Base-by-base conservation (phyloP, 2,888 invertebrate genomes). In the Agrenia bidenticulata region DNA sequence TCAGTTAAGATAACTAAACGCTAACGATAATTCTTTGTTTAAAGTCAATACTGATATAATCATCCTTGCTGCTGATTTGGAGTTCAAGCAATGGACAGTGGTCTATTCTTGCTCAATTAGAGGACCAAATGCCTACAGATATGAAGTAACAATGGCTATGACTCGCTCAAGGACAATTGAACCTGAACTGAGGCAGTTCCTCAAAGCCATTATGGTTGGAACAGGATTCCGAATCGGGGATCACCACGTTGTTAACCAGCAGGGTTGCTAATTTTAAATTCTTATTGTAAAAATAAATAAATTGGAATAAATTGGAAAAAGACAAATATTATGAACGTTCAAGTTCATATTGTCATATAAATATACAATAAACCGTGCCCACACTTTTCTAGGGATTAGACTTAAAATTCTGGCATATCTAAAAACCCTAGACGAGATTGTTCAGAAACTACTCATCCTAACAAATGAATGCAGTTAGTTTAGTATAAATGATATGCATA, bases 151-250 rank as follows among this genome's bases (percentile, higher is more conserved):
- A 0, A 53, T 51, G 17, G 70, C 70, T 15, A 56, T 70, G 62
- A 67, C 70, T 45, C 67, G 70, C 9, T 60, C 62, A 21, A 50
- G 64, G 15, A 42, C 56, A 2, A 70, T 70, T 19, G 27, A 32
- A 1, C 60, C 64, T n/a, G 64, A 61, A 51, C 58, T 59, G 32
- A 42, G 69, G 19, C 32, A 56, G 24, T 60, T 49, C 24, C 49
- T 69, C 13, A 69, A 70, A 58, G 70, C 70, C 24, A 56, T 70
- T 7, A 70, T 70, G 70, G 70, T 67, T 1, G 70, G 70, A 0
- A 39, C 51, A 49, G 67, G 70, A 51, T 70, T 69, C 64, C 32
- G 69, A 9, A 69, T 69, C 56, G 70, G 67, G 49, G 67, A 70
- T 63, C 70, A 67, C 24, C 55, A 60, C 15, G 51, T 62, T 0